A percentile compares a stretch with the other conserved stretches of the same genome.
Evolutionary conservation across 1,140 invertebrate genomes (phyloP).

Genomic region (Oncopeltus fasciatus): DNA sequence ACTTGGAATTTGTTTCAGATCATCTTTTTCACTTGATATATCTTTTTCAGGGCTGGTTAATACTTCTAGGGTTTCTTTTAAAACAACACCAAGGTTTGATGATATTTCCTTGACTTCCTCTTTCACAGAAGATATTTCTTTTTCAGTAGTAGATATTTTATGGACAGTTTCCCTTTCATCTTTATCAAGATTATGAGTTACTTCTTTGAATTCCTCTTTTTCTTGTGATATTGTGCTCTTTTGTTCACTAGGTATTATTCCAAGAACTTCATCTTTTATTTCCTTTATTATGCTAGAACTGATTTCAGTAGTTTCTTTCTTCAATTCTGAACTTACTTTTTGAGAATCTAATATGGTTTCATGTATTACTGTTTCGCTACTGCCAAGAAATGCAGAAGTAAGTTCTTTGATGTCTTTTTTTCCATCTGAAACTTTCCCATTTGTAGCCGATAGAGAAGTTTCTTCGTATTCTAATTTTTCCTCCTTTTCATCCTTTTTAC

Average conservation of each 20-base stretch:
- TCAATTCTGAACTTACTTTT: background rate
- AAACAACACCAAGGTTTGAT: background rate
- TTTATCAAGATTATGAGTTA: background rate
- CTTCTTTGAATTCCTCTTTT: background rate
- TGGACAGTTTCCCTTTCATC: background rate
- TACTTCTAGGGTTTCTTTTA: too few species aligned
- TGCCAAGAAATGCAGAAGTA: too few species aligned
- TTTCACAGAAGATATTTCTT: background rate
- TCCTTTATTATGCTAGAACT: background rate
- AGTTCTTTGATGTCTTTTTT: too few species aligned
- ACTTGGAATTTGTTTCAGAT: too few species aligned
- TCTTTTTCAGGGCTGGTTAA: too few species aligned
- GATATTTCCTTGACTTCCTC: background rate
- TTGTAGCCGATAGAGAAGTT: background rate
- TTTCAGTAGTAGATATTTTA: background rate
- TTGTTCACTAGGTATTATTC: too few species aligned
- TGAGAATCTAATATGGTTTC: too few species aligned
- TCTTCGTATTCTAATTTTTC: too few species aligned
- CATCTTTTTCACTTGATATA: too few species aligned
- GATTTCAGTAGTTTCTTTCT: background rate
- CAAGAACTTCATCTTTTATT: background rate
- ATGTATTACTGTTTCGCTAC: too few species aligned
- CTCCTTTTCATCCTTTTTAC: background rate
- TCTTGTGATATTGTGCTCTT: too few species aligned
- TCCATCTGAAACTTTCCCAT: too few species aligned